A percentile compares a stretch with the other conserved stretches of the same genome.
Evolutionary conservation across 2,888 invertebrate genomes (phyloP).

Genomic region (Microplitis manilae): DNA sequence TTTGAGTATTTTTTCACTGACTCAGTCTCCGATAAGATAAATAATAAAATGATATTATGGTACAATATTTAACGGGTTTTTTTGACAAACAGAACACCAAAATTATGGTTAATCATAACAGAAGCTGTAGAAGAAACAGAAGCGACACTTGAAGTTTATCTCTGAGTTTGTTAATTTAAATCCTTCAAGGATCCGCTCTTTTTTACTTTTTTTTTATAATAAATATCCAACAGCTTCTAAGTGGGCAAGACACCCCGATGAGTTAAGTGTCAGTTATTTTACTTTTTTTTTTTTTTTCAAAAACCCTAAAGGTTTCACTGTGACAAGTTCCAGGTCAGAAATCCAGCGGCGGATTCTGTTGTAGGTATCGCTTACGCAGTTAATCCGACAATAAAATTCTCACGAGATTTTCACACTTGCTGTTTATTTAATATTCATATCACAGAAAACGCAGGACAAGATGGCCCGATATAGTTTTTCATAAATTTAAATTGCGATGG

Average conservation of each 20-base stretch:
- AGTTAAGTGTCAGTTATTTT: not conserved
- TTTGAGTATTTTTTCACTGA: too few species aligned
- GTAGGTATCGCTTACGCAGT: slow-evolving; percentile 62
- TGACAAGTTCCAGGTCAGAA: not conserved
- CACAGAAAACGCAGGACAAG: too few species aligned
- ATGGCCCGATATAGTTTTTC: too few species aligned
- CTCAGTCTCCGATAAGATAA: too few species aligned
- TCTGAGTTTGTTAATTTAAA: too few species aligned
- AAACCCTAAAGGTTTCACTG: not conserved
- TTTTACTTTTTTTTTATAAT: not conserved
- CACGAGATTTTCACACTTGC: not conserved
- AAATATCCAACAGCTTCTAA: not conserved
- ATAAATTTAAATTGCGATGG: too few species aligned
- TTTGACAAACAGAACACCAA: too few species aligned
- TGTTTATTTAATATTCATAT: not conserved
- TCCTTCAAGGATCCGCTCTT: not conserved
- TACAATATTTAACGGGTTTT: too few species aligned
- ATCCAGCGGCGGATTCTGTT: slow-evolving; percentile 51
- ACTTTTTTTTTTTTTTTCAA: not conserved
- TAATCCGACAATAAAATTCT: slow-evolving; percentile 54
- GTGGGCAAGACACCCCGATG: not conserved
- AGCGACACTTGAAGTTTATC: too few species aligned
- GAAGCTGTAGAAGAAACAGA: too few species aligned
- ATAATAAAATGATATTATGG: too few species aligned
- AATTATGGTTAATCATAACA: too few species aligned